Evolutionary conservation across 2,888 invertebrate species (phyloP).

Genomic region (Halocaridina rubra): DNA sequence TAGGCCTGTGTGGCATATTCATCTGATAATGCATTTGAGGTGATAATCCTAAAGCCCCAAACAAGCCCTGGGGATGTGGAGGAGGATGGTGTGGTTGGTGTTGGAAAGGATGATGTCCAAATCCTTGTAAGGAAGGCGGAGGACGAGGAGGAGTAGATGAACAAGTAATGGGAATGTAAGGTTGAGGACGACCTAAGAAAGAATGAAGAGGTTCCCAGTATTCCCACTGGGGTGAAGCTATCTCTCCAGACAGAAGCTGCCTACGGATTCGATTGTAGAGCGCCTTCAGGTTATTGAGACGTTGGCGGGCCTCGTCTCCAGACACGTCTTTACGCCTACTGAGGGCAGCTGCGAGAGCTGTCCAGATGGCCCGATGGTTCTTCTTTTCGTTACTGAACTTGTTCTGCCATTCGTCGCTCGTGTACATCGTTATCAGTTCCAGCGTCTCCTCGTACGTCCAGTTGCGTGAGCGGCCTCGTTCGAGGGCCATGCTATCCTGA

Average conservation of each 20-base stretch:
- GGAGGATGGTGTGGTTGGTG: conserved; percentile 15
- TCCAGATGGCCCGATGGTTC: conserved; percentile 63
- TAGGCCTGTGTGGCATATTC: conserved; percentile 1
- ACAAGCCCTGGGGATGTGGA: conserved; percentile 34
- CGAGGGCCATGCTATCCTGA: conserved; percentile 40
- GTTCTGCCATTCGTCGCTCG: conserved; percentile 62
- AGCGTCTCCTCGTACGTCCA: conserved; percentile 63
- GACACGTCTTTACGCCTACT: conserved; percentile 58
- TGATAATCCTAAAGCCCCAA: conserved; percentile 32
- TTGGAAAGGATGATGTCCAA: conserved; percentile 8
- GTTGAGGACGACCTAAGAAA: conserved; percentile 60
- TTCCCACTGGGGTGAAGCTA: conserved; percentile 62
- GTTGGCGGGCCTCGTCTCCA: conserved; percentile 62
- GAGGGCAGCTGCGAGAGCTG: conserved; percentile 53
- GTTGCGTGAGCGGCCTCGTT: conserved; percentile 60
- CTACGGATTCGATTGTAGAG: conserved; percentile 62
- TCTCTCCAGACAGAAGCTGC: conserved; percentile 62
- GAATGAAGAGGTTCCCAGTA: conserved; percentile 62
- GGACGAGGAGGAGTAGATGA: conserved; percentile 4
- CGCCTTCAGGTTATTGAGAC: conserved; percentile 63
- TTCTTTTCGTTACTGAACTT: conserved; percentile 63
- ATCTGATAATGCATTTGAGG: conserved; percentile 5
- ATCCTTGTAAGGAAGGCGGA: neutral
- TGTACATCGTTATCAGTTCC: conserved; percentile 62
- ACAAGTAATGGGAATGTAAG: conserved; percentile 47